Conservation (phyloP, 2,888 invertebrate genomes). For the Cylindroiulus punctatus region DNA sequence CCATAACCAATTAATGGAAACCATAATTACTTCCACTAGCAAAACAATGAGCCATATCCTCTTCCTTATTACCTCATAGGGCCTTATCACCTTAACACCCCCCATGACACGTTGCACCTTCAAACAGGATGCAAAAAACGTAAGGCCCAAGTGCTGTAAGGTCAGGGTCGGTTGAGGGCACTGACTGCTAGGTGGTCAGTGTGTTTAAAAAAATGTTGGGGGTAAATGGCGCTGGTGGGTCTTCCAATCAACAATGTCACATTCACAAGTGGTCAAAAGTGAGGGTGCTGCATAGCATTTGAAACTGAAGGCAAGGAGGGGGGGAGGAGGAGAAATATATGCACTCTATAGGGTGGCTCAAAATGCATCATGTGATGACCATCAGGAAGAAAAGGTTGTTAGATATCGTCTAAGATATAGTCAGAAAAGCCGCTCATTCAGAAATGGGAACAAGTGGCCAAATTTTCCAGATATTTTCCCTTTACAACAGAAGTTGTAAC, state of each 20-base stretch:
- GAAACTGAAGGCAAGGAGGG: background rate
- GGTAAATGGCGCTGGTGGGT: slow-evolving; percentile 45
- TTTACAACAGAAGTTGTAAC: background rate
- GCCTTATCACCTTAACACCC: slow-evolving; percentile 14
- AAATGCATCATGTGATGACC: background rate
- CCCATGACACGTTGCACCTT: background rate
- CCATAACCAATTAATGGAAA: background rate
- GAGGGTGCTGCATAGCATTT: background rate
- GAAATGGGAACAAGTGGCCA: background rate
- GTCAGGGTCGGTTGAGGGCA: slow-evolving; percentile 39
- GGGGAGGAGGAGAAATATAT: background rate
- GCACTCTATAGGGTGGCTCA: background rate
- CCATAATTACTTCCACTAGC: background rate
- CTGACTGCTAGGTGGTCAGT: slow-evolving; percentile 1
- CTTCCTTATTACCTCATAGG: slow-evolving; percentile 43
- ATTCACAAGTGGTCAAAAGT: background rate
- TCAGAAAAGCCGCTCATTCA: background rate
- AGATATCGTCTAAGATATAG: background rate
- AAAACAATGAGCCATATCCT: slow-evolving; percentile 27
- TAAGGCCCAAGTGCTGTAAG: background rate
- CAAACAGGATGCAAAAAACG: background rate
- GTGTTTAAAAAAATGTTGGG: background rate
- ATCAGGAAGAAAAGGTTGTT: background rate
- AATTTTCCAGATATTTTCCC: background rate
- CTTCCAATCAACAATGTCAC: slow-evolving; percentile 43